These are phyloP conservation scores for Meleagris gallopavo DNA, from an alignment of 2,113 vertebrate genomes.

Conservation along the genomic window DNA sequence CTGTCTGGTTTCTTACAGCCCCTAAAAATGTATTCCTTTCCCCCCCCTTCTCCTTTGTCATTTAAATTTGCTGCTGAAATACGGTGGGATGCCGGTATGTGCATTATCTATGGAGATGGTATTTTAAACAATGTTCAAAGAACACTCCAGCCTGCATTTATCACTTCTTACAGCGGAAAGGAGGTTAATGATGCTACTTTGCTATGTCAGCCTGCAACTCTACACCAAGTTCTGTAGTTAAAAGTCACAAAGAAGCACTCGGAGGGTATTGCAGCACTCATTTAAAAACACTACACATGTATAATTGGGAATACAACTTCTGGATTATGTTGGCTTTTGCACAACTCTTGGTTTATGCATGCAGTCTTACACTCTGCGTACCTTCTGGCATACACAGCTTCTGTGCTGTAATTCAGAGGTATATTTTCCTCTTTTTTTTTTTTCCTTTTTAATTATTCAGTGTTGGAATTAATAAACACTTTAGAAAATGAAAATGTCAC, in stretches of 20 bases:
- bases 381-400: neutral
- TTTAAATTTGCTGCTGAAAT: neutral
- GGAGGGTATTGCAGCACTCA: neutral
- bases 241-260: neutral
- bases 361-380: neutral
- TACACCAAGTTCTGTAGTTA: neutral
- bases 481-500: slow-evolving; percentile 33
- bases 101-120: neutral
- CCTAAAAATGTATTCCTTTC: neutral
- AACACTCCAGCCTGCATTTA: neutral
- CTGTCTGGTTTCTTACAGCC: neutral
- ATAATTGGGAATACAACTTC: neutral
- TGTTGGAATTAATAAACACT: slow-evolving; percentile 7
- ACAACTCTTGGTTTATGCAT: neutral
- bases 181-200: neutral
- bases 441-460: slow-evolving; percentile 18
- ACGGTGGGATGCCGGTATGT: neutral
- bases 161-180: neutral
- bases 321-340: neutral
- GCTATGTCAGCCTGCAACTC: neutral
- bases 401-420: neutral
- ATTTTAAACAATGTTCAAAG: neutral
- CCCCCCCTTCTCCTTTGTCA: neutral
- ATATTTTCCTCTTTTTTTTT: neutral
- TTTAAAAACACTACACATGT: neutral